Evolutionary conservation across 2,888 invertebrate species (phyloP), one percentile per base, ranked within the genome.

Genomic region (Phalera bucephala): DNA sequence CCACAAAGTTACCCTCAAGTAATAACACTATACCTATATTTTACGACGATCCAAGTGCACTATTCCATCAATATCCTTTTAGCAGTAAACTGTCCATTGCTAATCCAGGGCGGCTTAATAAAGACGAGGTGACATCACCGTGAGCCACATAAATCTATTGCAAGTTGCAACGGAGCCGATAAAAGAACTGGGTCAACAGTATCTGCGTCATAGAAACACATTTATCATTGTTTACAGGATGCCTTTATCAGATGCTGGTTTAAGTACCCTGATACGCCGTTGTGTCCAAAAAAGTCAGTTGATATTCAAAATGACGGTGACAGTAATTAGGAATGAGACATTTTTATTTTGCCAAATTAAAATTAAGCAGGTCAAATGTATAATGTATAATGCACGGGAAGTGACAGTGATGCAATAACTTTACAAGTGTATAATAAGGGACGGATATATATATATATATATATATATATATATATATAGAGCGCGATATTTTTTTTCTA

Each of bases 51-150:
- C 48, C 52, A 45, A 57, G 56, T 59, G 55, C 60, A 52, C 53
- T 59, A 51, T 52, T 52, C 55, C 64, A 56, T 52, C 53, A 52
- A 58, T 71, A 72, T 66, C 64, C 71, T 74, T 75, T 75, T 67
- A 72, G 67, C 63, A 44, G 49, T 64, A 69, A 70, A 66, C 61
- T 53, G 69, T 64, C 61, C 59, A 64, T 63, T 64, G 60, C 60
- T 60, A 67, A 74, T 73, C 67, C 64, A 66, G 72, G 61, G 27
- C 34, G 42, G 52, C 64, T 72, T 72, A 68, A 72, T 72, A 66
- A 65, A 63, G 46, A 46, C 48, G 44, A 36, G 47, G 52, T 74
- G 74, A 73, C 62, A 67, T 72, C 74, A 75, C 50, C 54, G 26
- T 52, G 48, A 53, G 53, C 43, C 53, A 54, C 54, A 62, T 66